Percentiles rank a stretch among this genome's conserved stretches.
Conservation (phyloP, 53 echinoderm and acorn worm genomes). For the Apostichopus leukothele region DNA sequence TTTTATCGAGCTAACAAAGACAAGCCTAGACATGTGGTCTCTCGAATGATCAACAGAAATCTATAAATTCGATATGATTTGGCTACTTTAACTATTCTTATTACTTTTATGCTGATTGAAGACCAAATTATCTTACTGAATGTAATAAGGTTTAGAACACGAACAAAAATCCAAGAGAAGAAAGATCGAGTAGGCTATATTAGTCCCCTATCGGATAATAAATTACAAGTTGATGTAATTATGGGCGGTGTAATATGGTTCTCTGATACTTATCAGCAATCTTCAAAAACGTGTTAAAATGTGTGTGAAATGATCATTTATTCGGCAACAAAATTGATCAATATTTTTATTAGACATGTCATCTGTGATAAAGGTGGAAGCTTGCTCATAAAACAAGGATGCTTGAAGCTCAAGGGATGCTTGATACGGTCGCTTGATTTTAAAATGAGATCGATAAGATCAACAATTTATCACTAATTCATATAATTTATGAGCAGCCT, state of each 20-base stretch:
- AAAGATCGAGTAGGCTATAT: not conserved
- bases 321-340: constrained; percentile 3
- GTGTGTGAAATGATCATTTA: constrained; percentile 2
- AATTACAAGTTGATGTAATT: not conserved
- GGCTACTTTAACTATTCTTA: too few relatives aligned
- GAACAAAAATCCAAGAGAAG: not conserved
- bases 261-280: not conserved
- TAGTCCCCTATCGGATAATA: not conserved
- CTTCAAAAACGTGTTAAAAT: constrained; percentile 12
- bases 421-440: not conserved
- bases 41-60: too few relatives aligned
- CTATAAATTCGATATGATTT: too few relatives aligned
- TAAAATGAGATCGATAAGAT: too few relatives aligned
- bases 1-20: too few relatives aligned
- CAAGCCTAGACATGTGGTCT: too few relatives aligned
- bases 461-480: too few relatives aligned
- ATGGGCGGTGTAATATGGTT: not conserved
- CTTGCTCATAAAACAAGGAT: not conserved
- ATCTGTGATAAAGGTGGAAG: not conserved
- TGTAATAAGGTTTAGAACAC: too few relatives aligned
- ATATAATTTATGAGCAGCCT: too few relatives aligned
- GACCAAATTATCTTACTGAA: too few relatives aligned
- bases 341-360: constrained; percentile 20
- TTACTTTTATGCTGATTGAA: too few relatives aligned
- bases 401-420: not conserved